Evolutionary conservation across 2,797 vertebrate genomes (phyloP), one percentile per base, ranked within the genome.

Genomic region (Loris lydekkerianus): DNA sequence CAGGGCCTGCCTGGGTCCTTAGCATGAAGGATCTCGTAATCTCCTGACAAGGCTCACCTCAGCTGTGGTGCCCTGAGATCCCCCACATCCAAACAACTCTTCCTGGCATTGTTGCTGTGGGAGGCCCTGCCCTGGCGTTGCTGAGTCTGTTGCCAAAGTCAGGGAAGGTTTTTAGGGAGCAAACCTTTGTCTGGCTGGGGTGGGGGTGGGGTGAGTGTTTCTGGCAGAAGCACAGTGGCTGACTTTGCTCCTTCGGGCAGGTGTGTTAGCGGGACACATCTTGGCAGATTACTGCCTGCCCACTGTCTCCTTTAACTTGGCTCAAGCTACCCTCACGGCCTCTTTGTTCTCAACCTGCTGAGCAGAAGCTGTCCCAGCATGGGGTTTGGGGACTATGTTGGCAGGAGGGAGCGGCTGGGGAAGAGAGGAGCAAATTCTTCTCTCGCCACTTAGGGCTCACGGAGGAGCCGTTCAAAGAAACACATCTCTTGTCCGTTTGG

Each of bases 261-360:
- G 67, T 87, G 85, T 53, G 78, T 87, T 77, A 73, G 84, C 5
- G 61, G 96, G 73, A 95, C 31, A 9, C 43, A 29, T 61, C 61
- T 86, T 72, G 96, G 94, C 91, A 94, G 69, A 3, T 87, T 21
- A 14, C 89, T 40, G 37, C 53, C 37, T 49, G 87, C 31, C 13
- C 82, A 72, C 86, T 46, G 72, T 43, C 63, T 73, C 58, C 80
- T 67, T 84, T 37, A 5, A 0, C 0, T 2, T 3, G 20, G 46
- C 46, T 78, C 67, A 29, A 11, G 25, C 7, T 10, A 81, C 37
- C 72, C 81, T 77, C 37, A 8, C 0, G 3, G 40, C 4, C 2
- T 0, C 17, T 69, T 69, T 18, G 29, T 72, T 70, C 63, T 34
- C 23, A 43, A 49, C 11, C 56, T 1, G 2, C 60, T n/a, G 86